Conservation (phyloP, 2,113 vertebrate species). For the Mus spicilegus region DNA sequence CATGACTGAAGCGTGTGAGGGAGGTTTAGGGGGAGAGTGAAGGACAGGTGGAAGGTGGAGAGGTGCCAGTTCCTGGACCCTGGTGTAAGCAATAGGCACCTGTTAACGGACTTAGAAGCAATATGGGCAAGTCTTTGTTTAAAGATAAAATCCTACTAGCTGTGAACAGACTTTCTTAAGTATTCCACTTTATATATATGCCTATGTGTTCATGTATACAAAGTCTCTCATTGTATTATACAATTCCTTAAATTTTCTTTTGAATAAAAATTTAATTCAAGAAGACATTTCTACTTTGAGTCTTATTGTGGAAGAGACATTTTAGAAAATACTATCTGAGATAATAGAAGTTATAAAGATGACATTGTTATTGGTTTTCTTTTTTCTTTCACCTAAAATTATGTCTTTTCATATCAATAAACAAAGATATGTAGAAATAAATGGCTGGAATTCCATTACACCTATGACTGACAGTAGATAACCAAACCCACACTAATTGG, state of each 20-base stretch:
- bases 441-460: background rate
- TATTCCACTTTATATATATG: background rate
- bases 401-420: background rate
- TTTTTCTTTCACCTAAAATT: constrained; percentile 14
- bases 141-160: background rate
- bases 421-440: background rate
- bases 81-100: background rate
- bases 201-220: background rate
- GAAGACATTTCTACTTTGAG: background rate
- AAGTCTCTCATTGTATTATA: background rate
- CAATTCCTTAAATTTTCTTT: background rate
- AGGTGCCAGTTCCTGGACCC: background rate
- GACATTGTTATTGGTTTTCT: background rate
- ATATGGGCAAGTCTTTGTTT: background rate
- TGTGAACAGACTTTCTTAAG: background rate
- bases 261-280: background rate
- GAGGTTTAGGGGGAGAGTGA: background rate
- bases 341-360: background rate
- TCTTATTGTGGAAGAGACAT: background rate
- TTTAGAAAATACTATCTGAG: background rate
- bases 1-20: too few relatives aligned
- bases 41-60: background rate
- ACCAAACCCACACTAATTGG: background rate
- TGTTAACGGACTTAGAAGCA: background rate
- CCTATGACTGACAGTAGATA: background rate